Evolutionary conservation across 2,888 invertebrate genomes (phyloP).

Genomic region (Campoletis raptor): DNA sequence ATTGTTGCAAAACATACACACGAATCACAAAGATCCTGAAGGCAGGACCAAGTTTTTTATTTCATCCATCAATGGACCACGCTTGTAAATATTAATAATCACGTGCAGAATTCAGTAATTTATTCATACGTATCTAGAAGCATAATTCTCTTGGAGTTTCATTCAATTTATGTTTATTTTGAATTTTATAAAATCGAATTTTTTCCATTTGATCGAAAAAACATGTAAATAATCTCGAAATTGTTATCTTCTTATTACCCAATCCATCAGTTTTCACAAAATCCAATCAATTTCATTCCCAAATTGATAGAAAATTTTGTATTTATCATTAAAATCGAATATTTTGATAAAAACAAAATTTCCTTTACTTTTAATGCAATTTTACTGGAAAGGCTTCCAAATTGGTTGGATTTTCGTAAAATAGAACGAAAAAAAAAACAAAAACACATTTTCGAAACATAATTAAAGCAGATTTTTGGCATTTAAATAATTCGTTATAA

Average conservation of each 20-base stretch:
- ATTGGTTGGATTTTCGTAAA: too few species aligned
- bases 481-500: too few species aligned
- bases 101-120: background rate
- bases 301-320: too few species aligned
- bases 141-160: background rate
- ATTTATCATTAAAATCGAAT: too few species aligned
- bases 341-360: too few species aligned
- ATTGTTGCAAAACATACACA: slow-evolving; percentile 35
- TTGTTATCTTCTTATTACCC: background rate
- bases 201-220: background rate
- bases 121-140: background rate
- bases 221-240: background rate
- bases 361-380: too few species aligned
- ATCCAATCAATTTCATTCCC: too few species aligned
- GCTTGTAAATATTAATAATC: background rate
- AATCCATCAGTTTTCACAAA: too few species aligned
- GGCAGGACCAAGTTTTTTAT: slow-evolving; percentile 24
- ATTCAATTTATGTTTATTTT: background rate
- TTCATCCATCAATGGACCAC: slow-evolving; percentile 3
- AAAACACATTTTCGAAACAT: too few species aligned
- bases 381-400: too few species aligned
- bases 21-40: slow-evolving; percentile 33
- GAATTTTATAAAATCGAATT: background rate
- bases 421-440: too few species aligned
- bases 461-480: too few species aligned